Evolutionary conservation across 2,797 vertebrate genomes (phyloP).

Genomic region (Danio jaintianensis): DNA sequence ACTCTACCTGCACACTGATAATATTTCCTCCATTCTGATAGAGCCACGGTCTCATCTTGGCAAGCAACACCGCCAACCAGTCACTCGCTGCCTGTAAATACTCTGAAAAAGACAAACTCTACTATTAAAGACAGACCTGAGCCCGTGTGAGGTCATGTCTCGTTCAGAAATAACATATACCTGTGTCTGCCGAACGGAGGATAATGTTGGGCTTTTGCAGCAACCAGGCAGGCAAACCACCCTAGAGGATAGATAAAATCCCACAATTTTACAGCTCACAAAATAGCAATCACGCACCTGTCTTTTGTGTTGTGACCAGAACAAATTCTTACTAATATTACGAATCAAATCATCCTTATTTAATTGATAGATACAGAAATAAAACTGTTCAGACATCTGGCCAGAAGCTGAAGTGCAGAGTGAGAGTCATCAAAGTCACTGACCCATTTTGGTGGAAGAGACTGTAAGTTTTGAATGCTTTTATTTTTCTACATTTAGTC

Average conservation of each 20-base stretch:
- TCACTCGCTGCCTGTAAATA: constrained; percentile 88
- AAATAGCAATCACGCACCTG: constrained; percentile 21
- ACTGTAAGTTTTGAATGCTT: too few species aligned
- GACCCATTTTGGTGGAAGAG: too few species aligned
- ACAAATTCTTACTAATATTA: neutral
- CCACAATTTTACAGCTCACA: constrained; percentile 26
- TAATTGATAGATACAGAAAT: neutral
- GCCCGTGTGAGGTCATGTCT: constrained; percentile 2
- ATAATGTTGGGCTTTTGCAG: constrained; percentile 86
- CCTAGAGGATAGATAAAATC: constrained; percentile 74
- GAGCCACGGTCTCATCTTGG: constrained; percentile 87
- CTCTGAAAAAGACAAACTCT: constrained; percentile 73
- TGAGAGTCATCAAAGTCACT: too few species aligned
- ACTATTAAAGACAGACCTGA: constrained; percentile 1
- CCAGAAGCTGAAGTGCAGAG: too few species aligned
- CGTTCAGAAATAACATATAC: constrained; percentile 68
- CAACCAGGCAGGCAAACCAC: constrained; percentile 94
- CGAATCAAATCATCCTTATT: neutral
- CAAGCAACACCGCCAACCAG: constrained; percentile 89
- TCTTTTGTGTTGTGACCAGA: neutral
- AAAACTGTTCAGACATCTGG: neutral
- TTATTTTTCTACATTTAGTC: too few species aligned
- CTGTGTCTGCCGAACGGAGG: constrained; percentile 87
- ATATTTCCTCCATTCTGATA: constrained; percentile 93
- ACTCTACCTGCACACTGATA: constrained; percentile 90